Base-by-base conservation (phyloP, 2,797 vertebrate species). In the Brotula barbata region DNA sequence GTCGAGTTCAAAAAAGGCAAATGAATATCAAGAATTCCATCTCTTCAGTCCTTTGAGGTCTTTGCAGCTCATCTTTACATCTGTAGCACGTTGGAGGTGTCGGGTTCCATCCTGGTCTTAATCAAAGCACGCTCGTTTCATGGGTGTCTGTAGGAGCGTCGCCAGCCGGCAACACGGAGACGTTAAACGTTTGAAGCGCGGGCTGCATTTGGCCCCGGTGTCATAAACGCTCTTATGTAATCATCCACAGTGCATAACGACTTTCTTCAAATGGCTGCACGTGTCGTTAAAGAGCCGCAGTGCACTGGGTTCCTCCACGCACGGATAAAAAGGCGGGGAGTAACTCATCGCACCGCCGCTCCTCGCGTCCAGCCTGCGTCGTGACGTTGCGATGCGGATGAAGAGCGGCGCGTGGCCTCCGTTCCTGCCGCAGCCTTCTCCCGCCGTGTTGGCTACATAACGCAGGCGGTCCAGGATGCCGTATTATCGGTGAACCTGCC, bases 301-400 rank as follows among this genome's bases (percentile, higher is more conserved):
- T 34, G n/a, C 42, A 45, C 12, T 36, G 31, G 7, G 14, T 16
- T 28, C 58, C 49, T 79, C 78, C 15, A 20, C 3, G 23, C 22
- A 62, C 15, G 50, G 46, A 71, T 65, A 50, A 58, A 57, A 31
- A 12, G 14, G 34, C 61, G 62, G 71, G 3, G n/a, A 68, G 69
- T 53, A 16, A 45, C 56, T 66, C 34, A 50, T 58, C 25, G n/a
- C n/a, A n/a, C n/a, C n/a, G n/a, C n/a, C n/a, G n/a, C n/a, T n/a
- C n/a, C n/a, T n/a, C n/a, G n/a, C n/a, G n/a, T n/a, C n/a, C n/a
- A n/a, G n/a, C n/a, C n/a, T n/a, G n/a, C n/a, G n/a, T n/a, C n/a
- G n/a, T n/a, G n/a, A n/a, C n/a, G n/a, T n/a, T n/a, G n/a, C n/a
- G n/a, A n/a, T n/a, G n/a, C n/a, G n/a, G n/a, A n/a, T n/a, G n/a